These are phyloP conservation scores for Chironex yamaguchii DNA, from an alignment of 30 jellyfish, hydroid and myxozoan species.

Conservation along the genomic window DNA sequence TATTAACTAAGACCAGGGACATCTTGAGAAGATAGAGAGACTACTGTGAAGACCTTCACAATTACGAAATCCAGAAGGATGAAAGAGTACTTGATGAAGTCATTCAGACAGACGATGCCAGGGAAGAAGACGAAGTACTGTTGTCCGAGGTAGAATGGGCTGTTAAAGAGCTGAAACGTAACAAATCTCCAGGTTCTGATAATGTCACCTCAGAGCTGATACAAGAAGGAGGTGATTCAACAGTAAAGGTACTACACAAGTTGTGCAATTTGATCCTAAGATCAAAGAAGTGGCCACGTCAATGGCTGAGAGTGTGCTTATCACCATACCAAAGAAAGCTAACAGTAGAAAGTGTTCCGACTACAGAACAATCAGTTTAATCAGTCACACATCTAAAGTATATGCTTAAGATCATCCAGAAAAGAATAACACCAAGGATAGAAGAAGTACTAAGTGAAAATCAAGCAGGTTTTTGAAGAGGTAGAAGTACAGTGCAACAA, in stretches of 20 bases:
- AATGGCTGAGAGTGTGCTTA: constrained; percentile 36
- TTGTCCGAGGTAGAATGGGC: constrained; percentile 27
- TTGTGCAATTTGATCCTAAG: constrained; percentile 28
- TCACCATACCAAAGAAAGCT: constrained; percentile 29
- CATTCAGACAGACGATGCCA: neutral
- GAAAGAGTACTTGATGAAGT: neutral
- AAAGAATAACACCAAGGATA: neutral
- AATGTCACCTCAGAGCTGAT: constrained; percentile 14
- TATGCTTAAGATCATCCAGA: constrained; percentile 2
- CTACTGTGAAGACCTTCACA: constrained; percentile 12
- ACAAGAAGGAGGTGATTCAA: constrained; percentile 1
- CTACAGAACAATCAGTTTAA: constrained; percentile 31
- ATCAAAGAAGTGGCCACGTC: constrained; percentile 31
- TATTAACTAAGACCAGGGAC: neutral
- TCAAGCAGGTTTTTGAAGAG: constrained; percentile 44
- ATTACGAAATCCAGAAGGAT: neutral
- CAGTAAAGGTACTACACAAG: neutral
- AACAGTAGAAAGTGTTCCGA: constrained; percentile 38
- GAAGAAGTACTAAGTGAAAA: constrained; percentile 33
- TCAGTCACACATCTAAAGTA: constrained; percentile 42
- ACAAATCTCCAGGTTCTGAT: constrained; percentile 46
- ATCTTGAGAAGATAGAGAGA: neutral
- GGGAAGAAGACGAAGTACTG: neutral
- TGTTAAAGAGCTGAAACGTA: neutral
- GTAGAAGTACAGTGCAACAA: constrained; percentile 46